phyloP scores from a whole-genome alignment of 2,888 invertebrate species.

The Creontiades dilutus region DNA sequence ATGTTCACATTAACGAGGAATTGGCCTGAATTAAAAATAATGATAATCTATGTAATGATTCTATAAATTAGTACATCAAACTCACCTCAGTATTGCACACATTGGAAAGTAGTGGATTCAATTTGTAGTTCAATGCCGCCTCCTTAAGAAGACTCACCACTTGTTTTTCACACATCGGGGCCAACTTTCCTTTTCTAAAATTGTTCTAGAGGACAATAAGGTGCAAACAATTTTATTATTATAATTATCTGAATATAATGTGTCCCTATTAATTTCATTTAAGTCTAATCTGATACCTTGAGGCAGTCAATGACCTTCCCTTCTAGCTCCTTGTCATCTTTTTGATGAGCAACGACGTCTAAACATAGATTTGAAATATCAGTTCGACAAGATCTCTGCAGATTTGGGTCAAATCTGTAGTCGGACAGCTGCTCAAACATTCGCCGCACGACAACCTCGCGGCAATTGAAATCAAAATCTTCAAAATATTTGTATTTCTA shows the following conservation, averaged over 20 bases:
- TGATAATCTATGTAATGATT: too few species aligned
- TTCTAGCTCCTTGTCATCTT: conserved; percentile 86
- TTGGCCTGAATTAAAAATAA: too few species aligned
- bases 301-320: conserved; percentile 92
- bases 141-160: conserved; percentile 90
- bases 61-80: neutral
- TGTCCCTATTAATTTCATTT: too few species aligned
- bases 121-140: conserved; percentile 92
- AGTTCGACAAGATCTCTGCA: conserved; percentile 88
- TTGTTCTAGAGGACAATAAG: conserved; percentile 79
- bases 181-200: conserved; percentile 87
- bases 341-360: conserved; percentile 79
- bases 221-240: neutral
- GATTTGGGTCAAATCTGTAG: conserved; percentile 91
- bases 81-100: conserved; percentile 86
- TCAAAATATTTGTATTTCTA: conserved; percentile 86
- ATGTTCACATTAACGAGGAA: too few species aligned
- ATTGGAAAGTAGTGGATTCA: conserved; percentile 91
- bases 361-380: conserved; percentile 90
- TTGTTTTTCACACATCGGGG: conserved; percentile 88
- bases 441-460: conserved; percentile 89
- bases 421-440: conserved; percentile 95
- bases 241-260: too few species aligned
- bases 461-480: conserved; percentile 90
- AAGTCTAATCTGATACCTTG: conserved; percentile 79